A percentile compares a stretch with the other conserved stretches of the same genome.
phyloP scores from a whole-genome alignment of 2,797 vertebrate species.

The Myotis daubentonii region DNA sequence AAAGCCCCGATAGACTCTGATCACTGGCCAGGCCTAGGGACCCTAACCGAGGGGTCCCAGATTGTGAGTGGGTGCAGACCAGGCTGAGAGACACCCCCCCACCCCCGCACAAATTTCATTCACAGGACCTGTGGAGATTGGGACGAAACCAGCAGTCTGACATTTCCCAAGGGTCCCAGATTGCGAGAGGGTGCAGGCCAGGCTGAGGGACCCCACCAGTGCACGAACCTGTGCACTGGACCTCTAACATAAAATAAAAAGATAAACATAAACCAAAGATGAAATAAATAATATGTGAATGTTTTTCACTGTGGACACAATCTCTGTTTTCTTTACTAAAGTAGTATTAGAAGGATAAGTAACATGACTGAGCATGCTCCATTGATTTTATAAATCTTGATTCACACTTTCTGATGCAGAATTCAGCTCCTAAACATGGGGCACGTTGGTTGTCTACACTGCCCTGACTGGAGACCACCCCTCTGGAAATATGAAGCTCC shows the following conservation, averaged over 20 bases:
- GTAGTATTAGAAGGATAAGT: background rate
- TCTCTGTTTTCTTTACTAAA: background rate
- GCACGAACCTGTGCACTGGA: fast-evolving
- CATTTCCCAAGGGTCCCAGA: too few species aligned
- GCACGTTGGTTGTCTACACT: too few species aligned
- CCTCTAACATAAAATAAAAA: background rate
- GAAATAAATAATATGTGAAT: background rate
- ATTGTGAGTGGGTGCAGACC: too few species aligned
- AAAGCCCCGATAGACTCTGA: too few species aligned
- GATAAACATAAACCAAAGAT: background rate
- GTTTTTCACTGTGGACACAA: background rate
- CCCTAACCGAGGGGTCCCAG: too few species aligned
- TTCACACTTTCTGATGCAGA: background rate
- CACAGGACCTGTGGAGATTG: too few species aligned
- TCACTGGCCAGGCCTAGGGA: too few species aligned
- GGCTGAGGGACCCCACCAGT: too few species aligned
- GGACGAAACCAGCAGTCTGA: too few species aligned
- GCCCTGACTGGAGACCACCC: background rate
- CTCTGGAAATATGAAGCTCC: background rate
- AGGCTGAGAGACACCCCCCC: too few species aligned
- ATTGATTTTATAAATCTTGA: background rate
- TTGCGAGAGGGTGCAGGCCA: too few species aligned
- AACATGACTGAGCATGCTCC: background rate
- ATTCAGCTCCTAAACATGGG: background rate
- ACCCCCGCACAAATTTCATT: too few species aligned